phyloP scores from a whole-genome alignment of 2,797 vertebrate species.

The Melanotaenia maccullochi region DNA sequence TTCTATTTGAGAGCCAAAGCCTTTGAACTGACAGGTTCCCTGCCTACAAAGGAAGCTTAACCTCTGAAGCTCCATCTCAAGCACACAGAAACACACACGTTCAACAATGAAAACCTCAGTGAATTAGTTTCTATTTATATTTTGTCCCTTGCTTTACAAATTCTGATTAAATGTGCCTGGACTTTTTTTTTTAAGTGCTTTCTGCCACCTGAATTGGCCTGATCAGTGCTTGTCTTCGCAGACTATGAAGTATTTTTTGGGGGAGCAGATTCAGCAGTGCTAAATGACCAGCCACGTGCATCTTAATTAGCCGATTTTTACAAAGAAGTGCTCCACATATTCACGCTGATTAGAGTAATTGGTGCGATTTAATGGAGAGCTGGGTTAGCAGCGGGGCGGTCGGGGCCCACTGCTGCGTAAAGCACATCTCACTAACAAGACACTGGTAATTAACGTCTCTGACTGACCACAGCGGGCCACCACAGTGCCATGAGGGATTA shows the following conservation, averaged over 20 bases:
- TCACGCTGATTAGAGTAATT: conserved; percentile 83
- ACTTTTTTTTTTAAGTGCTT: conserved; percentile 17
- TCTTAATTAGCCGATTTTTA: conserved; percentile 79
- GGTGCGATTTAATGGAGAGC: conserved; percentile 80
- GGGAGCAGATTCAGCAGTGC: conserved; percentile 25
- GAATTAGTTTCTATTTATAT: conserved; percentile 36
- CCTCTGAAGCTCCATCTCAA: conserved; percentile 42
- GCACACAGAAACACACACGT: conserved; percentile 12
- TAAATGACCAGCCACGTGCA: conserved; percentile 66
- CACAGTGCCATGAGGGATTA: conserved; percentile 53
- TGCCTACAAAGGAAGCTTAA: conserved; percentile 65
- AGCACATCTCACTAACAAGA: conserved; percentile 79
- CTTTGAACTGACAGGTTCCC: conserved; percentile 73
- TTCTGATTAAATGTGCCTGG: conserved; percentile 16
- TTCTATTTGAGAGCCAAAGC: conserved; percentile 43
- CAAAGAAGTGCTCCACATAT: conserved; percentile 69
- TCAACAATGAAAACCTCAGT: conserved; percentile 28
- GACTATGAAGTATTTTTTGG: conserved; percentile 8
- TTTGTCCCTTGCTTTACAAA: conserved; percentile 7
- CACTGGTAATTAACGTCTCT: conserved; percentile 74
- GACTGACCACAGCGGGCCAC: conserved; percentile 70
- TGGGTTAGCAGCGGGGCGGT: conserved; percentile 73
- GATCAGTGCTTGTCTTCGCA: conserved; percentile 6
- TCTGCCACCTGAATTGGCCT: conserved; percentile 3
- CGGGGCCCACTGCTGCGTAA: conserved; percentile 76